Evolutionary conservation across 1,140 invertebrate genomes (phyloP), one percentile per base, ranked within the genome.

Genomic region (Hypothenemus hampei): DNA sequence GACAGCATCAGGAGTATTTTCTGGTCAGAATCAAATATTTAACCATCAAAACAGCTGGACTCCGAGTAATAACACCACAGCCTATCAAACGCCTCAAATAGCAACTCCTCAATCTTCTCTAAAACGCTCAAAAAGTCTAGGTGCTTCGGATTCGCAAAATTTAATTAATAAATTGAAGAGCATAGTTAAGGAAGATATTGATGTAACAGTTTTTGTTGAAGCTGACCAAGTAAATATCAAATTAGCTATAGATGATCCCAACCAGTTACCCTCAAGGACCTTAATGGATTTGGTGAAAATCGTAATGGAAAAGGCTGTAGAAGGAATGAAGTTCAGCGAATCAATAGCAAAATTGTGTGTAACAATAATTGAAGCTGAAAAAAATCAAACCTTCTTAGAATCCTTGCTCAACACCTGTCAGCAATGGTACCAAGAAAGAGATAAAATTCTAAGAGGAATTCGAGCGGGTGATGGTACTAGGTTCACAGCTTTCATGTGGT

Each of bases 381-480:
- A 81, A 55, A 87, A 84, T 60, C 86, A 90, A 72, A 93, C 90
- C 16, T 93, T 93, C 69, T 73, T 93, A 45, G 91, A 93, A 73
- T 89, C 87, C 6, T 73, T 93, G 44, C 75, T 93, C 41, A 93
- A 93, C 71, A 90, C 83, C 11, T 91, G 88, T 66, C 87, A 91
- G 66, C 87, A 92, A 70, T 92, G 87, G 85, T 93, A 89, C 71
- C 87, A 91, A 67, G 88, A 92, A 69, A 73, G 87, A 23, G 86
- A 86, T 52, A 84, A 84, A 74, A 78, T 81, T 21, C 49, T 72
- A 8, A 41, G 70, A 13, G 67, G 68, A 3, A 63, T 77, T 47
- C 76, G 78, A 57, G 74, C 75, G 41, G 78, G 77, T 16, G 77
- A 78, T 11, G 76, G 82, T 11, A 79, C 79, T 2, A 78, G 84